phyloP scores from a whole-genome alignment of 2,113 vertebrate genomes.

The Entomyzon cyanotis region DNA sequence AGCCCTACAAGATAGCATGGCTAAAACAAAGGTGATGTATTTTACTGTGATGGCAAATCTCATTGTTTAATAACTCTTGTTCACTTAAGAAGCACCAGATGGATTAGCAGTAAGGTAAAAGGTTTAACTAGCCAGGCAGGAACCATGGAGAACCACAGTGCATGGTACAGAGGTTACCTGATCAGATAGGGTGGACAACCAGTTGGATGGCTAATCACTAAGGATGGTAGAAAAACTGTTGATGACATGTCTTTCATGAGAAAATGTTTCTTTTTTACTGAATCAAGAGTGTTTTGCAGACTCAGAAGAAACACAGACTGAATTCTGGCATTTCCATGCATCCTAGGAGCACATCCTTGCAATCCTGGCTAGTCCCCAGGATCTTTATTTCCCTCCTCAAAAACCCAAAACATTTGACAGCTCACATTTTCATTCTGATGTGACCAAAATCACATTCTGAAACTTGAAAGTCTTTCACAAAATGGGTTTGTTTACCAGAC shows the following conservation, averaged over 20 bases:
- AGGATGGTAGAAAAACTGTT: not conserved
- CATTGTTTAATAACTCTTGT: not conserved
- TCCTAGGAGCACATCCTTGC: not conserved
- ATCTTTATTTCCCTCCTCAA: not conserved
- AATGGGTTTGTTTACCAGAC: conserved; percentile 41
- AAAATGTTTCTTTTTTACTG: not conserved
- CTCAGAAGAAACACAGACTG: not conserved
- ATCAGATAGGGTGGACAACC: not conserved
- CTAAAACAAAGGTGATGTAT: not conserved
- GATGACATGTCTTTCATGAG: not conserved
- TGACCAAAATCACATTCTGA: conserved; percentile 11
- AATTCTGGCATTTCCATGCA: fast-evolving
- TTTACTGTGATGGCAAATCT: not conserved
- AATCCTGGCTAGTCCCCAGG: not conserved
- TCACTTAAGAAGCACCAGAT: not conserved
- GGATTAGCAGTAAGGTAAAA: not conserved
- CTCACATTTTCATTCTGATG: conserved; percentile 7
- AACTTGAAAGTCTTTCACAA: not conserved
- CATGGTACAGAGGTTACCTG: fast-evolving
- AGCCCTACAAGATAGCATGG: not conserved
- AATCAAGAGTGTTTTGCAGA: not conserved
- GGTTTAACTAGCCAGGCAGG: not conserved
- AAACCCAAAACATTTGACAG: not conserved
- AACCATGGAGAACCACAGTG: fast-evolving
- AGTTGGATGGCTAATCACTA: not conserved